These are phyloP conservation scores for Poeciliopsis occidentalis DNA, from an alignment of 2,113 vertebrate species.

Conservation along the genomic window DNA sequence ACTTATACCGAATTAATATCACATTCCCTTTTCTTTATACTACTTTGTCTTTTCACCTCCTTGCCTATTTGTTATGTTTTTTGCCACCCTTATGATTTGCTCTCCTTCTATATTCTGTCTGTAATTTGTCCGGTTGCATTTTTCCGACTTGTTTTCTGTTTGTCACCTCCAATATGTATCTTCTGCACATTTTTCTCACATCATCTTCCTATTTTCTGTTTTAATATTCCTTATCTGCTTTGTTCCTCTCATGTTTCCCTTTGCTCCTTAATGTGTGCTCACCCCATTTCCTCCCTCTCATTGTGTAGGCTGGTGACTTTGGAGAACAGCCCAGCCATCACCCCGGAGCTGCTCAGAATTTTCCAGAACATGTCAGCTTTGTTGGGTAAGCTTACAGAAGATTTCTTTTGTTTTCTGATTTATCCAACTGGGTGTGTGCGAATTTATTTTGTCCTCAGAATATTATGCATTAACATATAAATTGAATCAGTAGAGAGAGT, in stretches of 20 bases:
- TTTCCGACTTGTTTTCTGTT: slow-evolving; percentile 24
- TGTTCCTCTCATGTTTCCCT: slow-evolving; percentile 18
- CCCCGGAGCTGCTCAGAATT: slow-evolving; percentile 90
- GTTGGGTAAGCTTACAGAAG: slow-evolving; percentile 84
- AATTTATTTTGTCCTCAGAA: not conserved
- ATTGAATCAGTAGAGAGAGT: not conserved
- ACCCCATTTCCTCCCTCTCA: slow-evolving; percentile 3
- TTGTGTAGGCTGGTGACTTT: slow-evolving; percentile 92
- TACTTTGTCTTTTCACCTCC: not conserved
- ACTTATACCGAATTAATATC: not conserved
- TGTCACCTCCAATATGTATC: slow-evolving; percentile 29
- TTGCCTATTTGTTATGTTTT: slow-evolving; percentile 17
- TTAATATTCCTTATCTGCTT: slow-evolving; percentile 6
- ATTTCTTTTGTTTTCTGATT: slow-evolving; percentile 7
- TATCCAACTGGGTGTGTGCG: not conserved
- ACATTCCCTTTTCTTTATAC: not conserved
- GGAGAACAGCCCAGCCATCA: slow-evolving; percentile 92
- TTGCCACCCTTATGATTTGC: not conserved
- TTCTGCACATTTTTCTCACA: slow-evolving; percentile 3
- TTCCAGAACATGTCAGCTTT: slow-evolving; percentile 98
- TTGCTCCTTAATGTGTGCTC: slow-evolving; percentile 7
- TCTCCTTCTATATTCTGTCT: slow-evolving; percentile 2
- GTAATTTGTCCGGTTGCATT: slow-evolving; percentile 26
- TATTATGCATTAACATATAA: slow-evolving; percentile 29
- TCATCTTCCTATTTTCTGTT: not conserved